These are phyloP conservation scores for Eledona agricola DNA, from an alignment of 2,888 invertebrate species.

Conservation along the genomic window DNA sequence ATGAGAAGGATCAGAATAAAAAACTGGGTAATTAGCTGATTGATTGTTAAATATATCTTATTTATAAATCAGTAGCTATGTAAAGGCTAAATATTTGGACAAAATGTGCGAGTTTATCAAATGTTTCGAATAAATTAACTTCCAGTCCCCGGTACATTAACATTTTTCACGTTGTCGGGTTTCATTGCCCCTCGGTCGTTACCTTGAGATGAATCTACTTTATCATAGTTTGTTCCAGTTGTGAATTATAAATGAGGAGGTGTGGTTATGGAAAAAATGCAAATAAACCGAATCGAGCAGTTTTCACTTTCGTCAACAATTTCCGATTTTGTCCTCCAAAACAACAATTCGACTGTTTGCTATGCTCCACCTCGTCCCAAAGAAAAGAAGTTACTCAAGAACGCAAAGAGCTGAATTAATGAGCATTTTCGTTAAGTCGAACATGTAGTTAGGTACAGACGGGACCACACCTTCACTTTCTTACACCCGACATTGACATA, in stretches of 20 bases:
- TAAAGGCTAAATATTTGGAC: no score
- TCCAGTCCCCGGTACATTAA: no score
- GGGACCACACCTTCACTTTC: slow-evolving; percentile 41
- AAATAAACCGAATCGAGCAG: background rate
- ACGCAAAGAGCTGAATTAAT: slow-evolving; percentile 28
- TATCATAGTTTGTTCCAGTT: slow-evolving; percentile 8
- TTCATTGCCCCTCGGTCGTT: slow-evolving; percentile 13
- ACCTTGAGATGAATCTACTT: slow-evolving; percentile 22
- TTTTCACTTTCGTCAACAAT: slow-evolving; percentile 7
- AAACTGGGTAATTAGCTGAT: no score
- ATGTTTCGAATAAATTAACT: no score
- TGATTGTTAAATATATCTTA: no score
- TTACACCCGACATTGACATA: slow-evolving; percentile 41
- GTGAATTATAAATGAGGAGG: slow-evolving; percentile 16
- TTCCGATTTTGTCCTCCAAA: background rate
- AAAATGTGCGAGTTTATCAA: no score
- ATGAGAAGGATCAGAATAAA: no score
- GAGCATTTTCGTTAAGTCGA: slow-evolving; percentile 23
- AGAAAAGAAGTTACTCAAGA: slow-evolving; percentile 31
- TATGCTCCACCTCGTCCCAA: slow-evolving; percentile 17
- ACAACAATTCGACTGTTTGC: slow-evolving; percentile 2
- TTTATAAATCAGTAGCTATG: no score
- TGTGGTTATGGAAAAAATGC: slow-evolving; percentile 14
- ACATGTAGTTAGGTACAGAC: slow-evolving; percentile 27
- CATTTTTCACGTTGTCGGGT: no score